Evolutionary conservation across 1,140 invertebrate species (phyloP), one percentile per base, ranked within the genome.

Genomic region (Saccostrea cuccullata): DNA sequence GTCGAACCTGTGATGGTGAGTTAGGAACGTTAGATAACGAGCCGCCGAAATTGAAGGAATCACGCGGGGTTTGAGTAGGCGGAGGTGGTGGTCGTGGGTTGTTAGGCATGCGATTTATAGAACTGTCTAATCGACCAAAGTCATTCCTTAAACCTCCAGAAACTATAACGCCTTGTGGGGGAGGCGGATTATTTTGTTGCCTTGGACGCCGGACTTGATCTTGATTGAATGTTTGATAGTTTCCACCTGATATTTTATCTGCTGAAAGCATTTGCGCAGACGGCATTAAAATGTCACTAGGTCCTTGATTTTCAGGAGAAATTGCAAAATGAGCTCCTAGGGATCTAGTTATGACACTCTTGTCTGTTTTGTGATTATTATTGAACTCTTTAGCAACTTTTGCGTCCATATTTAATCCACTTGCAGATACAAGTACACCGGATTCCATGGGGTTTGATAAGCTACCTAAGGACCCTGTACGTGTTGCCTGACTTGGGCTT

Each of bases 111-210:
- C 23, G 70, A 8, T 12, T 11, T 17, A 26, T 36, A 17, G 26
- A 77, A 30, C 70, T 77, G 70, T 77, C 26, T 30, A 77, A 77
- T 77, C 70, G 23, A 30, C 70, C 70, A 77, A 77, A 77, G 13
- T 26, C 30, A 17, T 77, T 77, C 13, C 26, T 15, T 36, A 26
- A 30, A 8, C 60, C 23, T 4, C 70, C 15, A 0, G 70, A 77
- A 77, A 77, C 26, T 15, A 77, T 23, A 17, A 77, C 26, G 0
- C 70, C 70, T 15, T 77, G 23, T 15, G 70, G 26, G 13, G 13
- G 70, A 26, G 15, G 23, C 13, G 23, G 70, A 36, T 30, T 12
- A 15, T 77, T 30, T 36, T 26, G 9, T 77, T 11, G 70, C 4
- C 30, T 77, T 77, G 26, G 11, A 15, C 30, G 23, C 5, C 15